These are phyloP conservation scores for Ctenodactylus gundi DNA, from an alignment of 2,113 vertebrate species.

Conservation along the genomic window DNA sequence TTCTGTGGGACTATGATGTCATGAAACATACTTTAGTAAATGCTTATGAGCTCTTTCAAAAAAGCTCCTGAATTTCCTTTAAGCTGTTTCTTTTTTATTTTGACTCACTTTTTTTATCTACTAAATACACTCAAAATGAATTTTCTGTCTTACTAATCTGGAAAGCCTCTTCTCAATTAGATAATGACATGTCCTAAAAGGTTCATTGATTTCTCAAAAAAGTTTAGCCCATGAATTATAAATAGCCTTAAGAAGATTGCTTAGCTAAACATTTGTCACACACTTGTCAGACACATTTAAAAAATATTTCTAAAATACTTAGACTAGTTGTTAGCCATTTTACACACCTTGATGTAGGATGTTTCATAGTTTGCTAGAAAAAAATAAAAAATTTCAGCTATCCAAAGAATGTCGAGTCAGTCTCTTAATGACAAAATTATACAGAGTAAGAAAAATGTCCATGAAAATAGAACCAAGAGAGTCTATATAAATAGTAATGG, in stretches of 20 bases:
- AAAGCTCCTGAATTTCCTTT: neutral
- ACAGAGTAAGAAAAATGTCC: conserved; percentile 59
- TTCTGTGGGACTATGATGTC: neutral
- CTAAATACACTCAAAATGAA: neutral
- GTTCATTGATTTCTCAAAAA: conserved; percentile 33
- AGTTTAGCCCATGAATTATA: conserved; percentile 17
- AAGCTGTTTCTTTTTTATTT: neutral
- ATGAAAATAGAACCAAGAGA: conserved; percentile 64
- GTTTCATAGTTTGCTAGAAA: conserved; percentile 47
- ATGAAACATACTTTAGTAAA: neutral
- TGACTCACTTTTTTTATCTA: neutral
- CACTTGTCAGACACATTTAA: neutral
- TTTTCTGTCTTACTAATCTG: conserved; percentile 33
- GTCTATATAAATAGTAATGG: conserved; percentile 71
- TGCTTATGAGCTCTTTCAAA: neutral
- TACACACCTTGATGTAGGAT: conserved; percentile 49
- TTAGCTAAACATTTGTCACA: conserved; percentile 39
- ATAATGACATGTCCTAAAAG: neutral
- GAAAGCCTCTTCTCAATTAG: neutral
- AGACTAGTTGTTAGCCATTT: conserved; percentile 36
- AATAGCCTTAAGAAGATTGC: conserved; percentile 4
- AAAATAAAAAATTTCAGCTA: conserved; percentile 66
- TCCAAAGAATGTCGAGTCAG: conserved; percentile 72
- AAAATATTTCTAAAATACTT: conserved; percentile 21
- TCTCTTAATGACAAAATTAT: conserved; percentile 60